A percentile compares a stretch with the other conserved stretches of the same genome.
These are phyloP conservation scores for Dipodomys spectabilis DNA, from an alignment of 2,113 vertebrate genomes.

Conservation along the genomic window DNA sequence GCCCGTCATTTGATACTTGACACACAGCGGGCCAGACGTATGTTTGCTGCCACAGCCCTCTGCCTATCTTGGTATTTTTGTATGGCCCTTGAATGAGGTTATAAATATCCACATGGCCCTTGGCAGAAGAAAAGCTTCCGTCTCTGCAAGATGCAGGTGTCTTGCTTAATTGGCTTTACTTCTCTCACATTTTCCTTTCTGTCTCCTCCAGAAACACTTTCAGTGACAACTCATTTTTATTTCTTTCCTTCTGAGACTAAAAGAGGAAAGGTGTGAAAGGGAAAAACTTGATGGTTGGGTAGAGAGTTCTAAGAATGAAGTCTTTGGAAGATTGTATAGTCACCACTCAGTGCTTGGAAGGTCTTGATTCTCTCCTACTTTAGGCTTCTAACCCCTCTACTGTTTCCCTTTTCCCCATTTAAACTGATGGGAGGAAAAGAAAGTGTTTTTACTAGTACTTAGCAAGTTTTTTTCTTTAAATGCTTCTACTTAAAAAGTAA, in stretches of 20 bases:
- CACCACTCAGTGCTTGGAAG: neutral
- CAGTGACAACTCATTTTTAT: neutral
- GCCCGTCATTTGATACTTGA: too few relatives aligned
- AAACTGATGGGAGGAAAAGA: neutral
- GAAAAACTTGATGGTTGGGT: neutral
- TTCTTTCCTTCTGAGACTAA: conserved; percentile 15
- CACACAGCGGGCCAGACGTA: too few relatives aligned
- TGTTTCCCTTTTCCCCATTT: neutral
- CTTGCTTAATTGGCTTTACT: neutral
- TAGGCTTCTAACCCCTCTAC: neutral
- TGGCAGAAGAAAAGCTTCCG: too few relatives aligned
- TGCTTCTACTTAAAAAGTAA: neutral
- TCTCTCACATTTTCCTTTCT: neutral
- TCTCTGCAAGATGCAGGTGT: neutral
- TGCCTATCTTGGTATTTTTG: too few relatives aligned
- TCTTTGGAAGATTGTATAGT: neutral
- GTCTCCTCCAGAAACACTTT: neutral
- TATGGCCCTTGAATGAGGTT: too few relatives aligned
- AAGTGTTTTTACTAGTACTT: neutral
- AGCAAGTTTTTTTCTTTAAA: neutral
- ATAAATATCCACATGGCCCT: too few relatives aligned
- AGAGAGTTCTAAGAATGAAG: neutral
- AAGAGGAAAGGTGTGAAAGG: neutral
- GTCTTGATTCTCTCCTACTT: neutral
- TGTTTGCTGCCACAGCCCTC: too few relatives aligned